These are phyloP conservation scores for Tipula confusa DNA, from an alignment of 2,888 invertebrate genomes.

Conservation along the genomic window DNA sequence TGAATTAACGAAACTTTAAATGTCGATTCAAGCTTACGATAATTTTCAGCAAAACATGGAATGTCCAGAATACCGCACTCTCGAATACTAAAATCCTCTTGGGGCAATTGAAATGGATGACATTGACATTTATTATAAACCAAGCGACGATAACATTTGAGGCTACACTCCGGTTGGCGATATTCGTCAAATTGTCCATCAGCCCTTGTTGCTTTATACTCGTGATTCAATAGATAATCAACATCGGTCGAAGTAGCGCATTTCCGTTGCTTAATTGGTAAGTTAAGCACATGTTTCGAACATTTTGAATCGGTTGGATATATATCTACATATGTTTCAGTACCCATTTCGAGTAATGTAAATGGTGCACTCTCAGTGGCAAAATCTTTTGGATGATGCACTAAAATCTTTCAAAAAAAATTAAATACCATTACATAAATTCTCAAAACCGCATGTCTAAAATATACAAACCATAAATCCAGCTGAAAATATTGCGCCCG, in stretches of 20 bases:
- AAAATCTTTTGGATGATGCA: conserved; percentile 49
- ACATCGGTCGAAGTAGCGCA: conserved; percentile 45
- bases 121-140: conserved; percentile 45
- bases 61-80: conserved; percentile 46
- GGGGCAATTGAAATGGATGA: conserved; percentile 47
- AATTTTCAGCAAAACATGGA: conserved; percentile 43
- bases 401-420: conserved; percentile 36
- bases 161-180: conserved; percentile 45
- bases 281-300: conserved; percentile 45
- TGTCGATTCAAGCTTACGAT: conserved; percentile 40
- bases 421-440: too few relatives aligned
- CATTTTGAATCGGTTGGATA: conserved; percentile 46
- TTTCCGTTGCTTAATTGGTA: conserved; percentile 44
- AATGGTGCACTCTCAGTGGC: conserved; percentile 45
- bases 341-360: conserved; percentile 45
- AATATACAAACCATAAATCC: conserved; percentile 42
- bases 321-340: conserved; percentile 47
- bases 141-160: conserved; percentile 44
- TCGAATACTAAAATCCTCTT: conserved; percentile 37
- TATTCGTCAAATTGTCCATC: conserved; percentile 41
- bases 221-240: not conserved
- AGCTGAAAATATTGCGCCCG: conserved; percentile 45
- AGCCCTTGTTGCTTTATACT: conserved; percentile 33
- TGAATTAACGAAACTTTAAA: too few relatives aligned
- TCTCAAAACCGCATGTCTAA: not conserved